These are phyloP conservation scores for Selene dorsalis DNA, from an alignment of 2,797 vertebrate species.

Conservation along the genomic window DNA sequence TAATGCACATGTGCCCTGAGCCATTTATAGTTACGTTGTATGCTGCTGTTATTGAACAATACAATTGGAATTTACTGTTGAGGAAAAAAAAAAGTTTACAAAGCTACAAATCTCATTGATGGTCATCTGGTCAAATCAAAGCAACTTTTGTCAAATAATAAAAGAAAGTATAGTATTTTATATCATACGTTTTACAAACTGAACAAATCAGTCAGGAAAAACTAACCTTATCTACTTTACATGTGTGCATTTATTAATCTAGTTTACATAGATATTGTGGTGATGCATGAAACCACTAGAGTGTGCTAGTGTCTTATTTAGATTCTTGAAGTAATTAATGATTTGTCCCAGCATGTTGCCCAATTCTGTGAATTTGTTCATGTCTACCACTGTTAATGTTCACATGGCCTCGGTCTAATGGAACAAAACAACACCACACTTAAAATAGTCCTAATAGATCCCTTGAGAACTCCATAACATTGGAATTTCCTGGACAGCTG, in stretches of 20 bases:
- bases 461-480: constrained; percentile 16
- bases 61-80: not conserved
- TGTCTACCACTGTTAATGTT: constrained; percentile 5
- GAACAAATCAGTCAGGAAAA: not conserved
- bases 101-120: not conserved
- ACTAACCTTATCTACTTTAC: not conserved
- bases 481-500: constrained; percentile 66
- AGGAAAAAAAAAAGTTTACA: not conserved
- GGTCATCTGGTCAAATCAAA: not conserved
- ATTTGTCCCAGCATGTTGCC: not conserved
- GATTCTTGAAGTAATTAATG: not conserved
- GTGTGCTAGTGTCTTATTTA: constrained; percentile 20
- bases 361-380: not conserved
- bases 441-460: constrained; percentile 47
- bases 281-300: constrained; percentile 56
- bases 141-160: not conserved
- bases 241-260: not conserved
- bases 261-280: not conserved
- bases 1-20: constrained; percentile 15
- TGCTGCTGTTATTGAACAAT: not conserved
- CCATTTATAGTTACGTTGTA: constrained; percentile 5
- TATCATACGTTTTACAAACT: not conserved
- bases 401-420: not conserved
- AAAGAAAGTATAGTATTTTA: not conserved
- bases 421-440: not conserved